Percentiles rank a stretch among this genome's conserved stretches.
These are phyloP conservation scores for Arge pagana DNA, from an alignment of 2,888 invertebrate genomes.

Conservation along the genomic window DNA sequence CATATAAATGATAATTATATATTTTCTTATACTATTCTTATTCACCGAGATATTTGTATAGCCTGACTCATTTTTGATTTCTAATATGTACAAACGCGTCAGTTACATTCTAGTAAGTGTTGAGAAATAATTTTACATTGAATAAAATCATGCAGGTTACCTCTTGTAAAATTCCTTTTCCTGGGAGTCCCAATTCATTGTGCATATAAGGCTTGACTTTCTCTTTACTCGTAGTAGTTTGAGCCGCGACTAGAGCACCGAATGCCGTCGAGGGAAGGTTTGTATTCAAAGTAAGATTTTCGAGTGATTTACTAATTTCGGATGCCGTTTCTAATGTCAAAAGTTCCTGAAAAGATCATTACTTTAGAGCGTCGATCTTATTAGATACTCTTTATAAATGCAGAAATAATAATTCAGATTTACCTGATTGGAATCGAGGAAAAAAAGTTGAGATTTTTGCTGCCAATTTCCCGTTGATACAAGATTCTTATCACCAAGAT, in stretches of 20 bases:
- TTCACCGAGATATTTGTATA: too few relatives aligned
- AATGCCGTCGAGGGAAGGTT: conserved; percentile 58
- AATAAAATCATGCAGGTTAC: too few relatives aligned
- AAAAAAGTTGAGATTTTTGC: conserved; percentile 65
- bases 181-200: conserved; percentile 52
- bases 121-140: too few relatives aligned
- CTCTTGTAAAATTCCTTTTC: conserved; percentile 58
- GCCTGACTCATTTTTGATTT: too few relatives aligned
- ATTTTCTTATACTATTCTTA: too few relatives aligned
- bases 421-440: conserved; percentile 67
- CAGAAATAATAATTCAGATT: conserved; percentile 28
- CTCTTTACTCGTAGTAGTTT: conserved; percentile 46
- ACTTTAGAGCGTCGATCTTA: conserved; percentile 8
- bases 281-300: conserved; percentile 52
- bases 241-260: conserved; percentile 56
- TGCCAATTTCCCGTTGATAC: conserved; percentile 60
- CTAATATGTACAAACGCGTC: too few relatives aligned
- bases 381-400: not conserved
- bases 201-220: conserved; percentile 45
- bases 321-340: conserved; percentile 58
- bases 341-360: conserved; percentile 55
- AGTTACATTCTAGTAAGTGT: too few relatives aligned
- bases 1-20: too few relatives aligned
- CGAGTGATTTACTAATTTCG: conserved; percentile 52
- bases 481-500: conserved; percentile 53